A percentile compares a stretch with the other conserved stretches of the same genome.
Evolutionary conservation across 2,888 invertebrate genomes (phyloP).

Genomic region (Siphonodentalium dalli): DNA sequence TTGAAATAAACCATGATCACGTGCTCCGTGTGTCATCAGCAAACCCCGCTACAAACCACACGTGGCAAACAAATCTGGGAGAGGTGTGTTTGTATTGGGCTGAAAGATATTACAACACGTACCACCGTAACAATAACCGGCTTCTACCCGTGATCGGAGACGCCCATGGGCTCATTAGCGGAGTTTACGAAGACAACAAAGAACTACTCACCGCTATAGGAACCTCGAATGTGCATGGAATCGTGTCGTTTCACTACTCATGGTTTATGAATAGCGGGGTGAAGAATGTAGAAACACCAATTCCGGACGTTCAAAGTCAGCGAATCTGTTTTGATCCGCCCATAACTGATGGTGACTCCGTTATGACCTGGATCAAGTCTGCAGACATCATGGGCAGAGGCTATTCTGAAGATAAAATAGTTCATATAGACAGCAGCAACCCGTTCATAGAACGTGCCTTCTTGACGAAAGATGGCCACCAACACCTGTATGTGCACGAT

Average conservation of each 20-base stretch:
- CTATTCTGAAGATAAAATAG: slow-evolving; percentile 13
- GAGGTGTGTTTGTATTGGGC: slow-evolving; percentile 28
- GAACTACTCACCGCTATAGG: slow-evolving; percentile 31
- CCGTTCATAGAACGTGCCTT: slow-evolving; percentile 32
- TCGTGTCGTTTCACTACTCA: slow-evolving; percentile 21
- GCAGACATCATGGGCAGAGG: slow-evolving; percentile 32
- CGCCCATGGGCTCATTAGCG: slow-evolving; percentile 12
- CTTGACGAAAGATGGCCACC: slow-evolving; percentile 24
- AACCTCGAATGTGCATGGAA: slow-evolving; percentile 31
- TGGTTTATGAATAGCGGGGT: slow-evolving; percentile 1
- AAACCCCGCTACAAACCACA: slow-evolving; percentile 11
- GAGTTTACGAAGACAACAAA: slow-evolving; percentile 31
- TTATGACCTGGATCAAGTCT: slow-evolving; percentile 21
- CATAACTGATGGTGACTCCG: slow-evolving; percentile 31
- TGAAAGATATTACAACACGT: slow-evolving; percentile 25
- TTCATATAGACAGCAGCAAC: slow-evolving; percentile 26
- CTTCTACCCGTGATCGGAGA: slow-evolving; percentile 26
- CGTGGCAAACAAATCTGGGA: slow-evolving; percentile 33
- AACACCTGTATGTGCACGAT: slow-evolving; percentile 33
- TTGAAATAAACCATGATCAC: slow-evolving; percentile 5
- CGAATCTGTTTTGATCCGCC: slow-evolving; percentile 15
- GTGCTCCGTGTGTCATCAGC: slow-evolving; percentile 23
- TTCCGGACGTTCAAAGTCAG: slow-evolving; percentile 24
- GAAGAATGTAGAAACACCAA: no score
- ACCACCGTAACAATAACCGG: slow-evolving; percentile 14